Percentiles rank a stretch among this genome's conserved stretches.
These are phyloP conservation scores for Drosophila kanekoi DNA, from an alignment of 2,888 invertebrate species.

Conservation along the genomic window DNA sequence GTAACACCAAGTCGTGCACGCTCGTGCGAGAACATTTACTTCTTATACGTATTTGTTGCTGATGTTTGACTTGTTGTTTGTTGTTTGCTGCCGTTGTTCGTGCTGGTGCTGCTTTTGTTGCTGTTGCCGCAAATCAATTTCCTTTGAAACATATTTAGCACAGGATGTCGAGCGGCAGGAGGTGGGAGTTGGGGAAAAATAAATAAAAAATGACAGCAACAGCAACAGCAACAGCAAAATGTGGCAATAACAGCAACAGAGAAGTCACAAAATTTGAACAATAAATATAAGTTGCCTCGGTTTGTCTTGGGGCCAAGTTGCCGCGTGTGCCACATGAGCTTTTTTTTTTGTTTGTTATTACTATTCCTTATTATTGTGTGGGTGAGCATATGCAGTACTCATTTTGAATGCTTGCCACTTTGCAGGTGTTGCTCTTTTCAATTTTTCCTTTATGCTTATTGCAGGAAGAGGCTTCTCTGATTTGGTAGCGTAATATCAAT, in stretches of 20 bases:
- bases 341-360: constrained; percentile 21
- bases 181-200: constrained; percentile 10
- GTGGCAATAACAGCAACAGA: constrained; percentile 24
- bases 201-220: constrained; percentile 26
- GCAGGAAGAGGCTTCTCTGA: not conserved
- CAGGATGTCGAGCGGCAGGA: constrained; percentile 47
- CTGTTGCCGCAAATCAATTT: constrained; percentile 72
- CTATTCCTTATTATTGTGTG: constrained; percentile 8
- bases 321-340: constrained; percentile 20
- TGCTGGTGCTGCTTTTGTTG: constrained; percentile 13
- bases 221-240: constrained; percentile 24
- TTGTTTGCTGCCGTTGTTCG: constrained; percentile 19
- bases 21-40: not conserved
- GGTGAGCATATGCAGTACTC: not conserved
- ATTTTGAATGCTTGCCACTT: constrained; percentile 2
- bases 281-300: constrained; percentile 44
- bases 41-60: constrained; percentile 18
- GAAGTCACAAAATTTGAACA: constrained; percentile 52
- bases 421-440: constrained; percentile 24
- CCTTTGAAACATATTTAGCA: constrained; percentile 75
- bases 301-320: constrained; percentile 15
- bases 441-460: constrained; percentile 1
- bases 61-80: constrained; percentile 26
- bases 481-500: no score
- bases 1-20: constrained; percentile 12